Base-by-base conservation (phyloP, 2,888 invertebrate species). In the Diadromus collaris region DNA sequence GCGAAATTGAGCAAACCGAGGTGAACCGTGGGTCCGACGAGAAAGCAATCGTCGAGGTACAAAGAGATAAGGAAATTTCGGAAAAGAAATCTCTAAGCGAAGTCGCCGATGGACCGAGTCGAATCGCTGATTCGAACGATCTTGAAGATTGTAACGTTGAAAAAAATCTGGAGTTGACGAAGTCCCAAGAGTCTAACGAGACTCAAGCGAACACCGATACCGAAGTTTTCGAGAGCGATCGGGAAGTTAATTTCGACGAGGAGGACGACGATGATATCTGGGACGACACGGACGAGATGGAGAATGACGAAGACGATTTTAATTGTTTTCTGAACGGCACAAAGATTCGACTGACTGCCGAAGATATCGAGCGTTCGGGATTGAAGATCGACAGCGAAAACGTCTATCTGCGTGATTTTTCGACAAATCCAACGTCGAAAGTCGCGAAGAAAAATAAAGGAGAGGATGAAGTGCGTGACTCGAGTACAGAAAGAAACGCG, bases 271-370 rank as follows among this genome's bases (percentile, higher is more conserved):
- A 56, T 16, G 56, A 90, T 81, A 81, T 77, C 27, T 46, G 24
- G 54, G 72, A 72, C 29, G 80, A 81, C 7, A 61, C 60, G 48
- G 78, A 80, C 19, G 80, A 80, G 1, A 60, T 46, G 19, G 80
- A 76, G n/a, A 48, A 67, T 32, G 81, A 78, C n/a, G 81, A 81
- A 16, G 77, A 82, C 46, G 67, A 78, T 61, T 48, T 70, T 0
- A 80, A 82, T 24, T 78, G 77, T 41, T 83, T 82, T 56, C 77
- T 77, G 58, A 78, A 83, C 13, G 83, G 82, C 10, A 83, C 82
- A 2, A 79, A 73, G 3, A 79, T 82, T 69, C 78, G 71, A 6
- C 34, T 83, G 5, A 80, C 77, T 9, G 54, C 38, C 16, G 60
- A 78, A 51, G 82, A 80, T 76, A 69, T 83, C 54, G 75, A 79